phyloP scores from a whole-genome alignment of 2,888 invertebrate genomes.

The Hemaris fuciformis region DNA sequence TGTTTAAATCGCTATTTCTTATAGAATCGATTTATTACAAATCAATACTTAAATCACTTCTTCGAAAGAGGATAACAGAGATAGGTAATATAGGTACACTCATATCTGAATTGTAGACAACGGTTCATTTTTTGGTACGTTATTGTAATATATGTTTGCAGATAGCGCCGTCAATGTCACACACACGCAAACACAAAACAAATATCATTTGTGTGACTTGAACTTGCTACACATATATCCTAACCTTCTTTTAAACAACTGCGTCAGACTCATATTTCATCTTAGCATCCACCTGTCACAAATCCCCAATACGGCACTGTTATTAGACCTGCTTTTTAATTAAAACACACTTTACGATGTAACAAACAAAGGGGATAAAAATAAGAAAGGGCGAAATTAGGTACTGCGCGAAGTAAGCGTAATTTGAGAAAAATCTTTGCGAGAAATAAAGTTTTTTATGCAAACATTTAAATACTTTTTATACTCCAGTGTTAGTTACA shows the following conservation, averaged over 20 bases:
- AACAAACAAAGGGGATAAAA: not conserved
- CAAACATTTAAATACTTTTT: not conserved
- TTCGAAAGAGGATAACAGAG: not conserved
- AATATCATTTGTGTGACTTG: too few relatives aligned
- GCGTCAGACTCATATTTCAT: too few relatives aligned
- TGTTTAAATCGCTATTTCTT: not conserved
- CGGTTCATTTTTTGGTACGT: too few relatives aligned
- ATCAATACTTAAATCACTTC: not conserved
- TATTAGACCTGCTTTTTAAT: not conserved
- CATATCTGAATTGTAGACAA: too few relatives aligned
- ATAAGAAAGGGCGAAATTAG: not conserved
- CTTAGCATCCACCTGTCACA: not conserved
- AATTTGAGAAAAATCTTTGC: not conserved
- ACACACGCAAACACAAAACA: too few relatives aligned
- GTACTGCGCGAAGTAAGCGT: not conserved
- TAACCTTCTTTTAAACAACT: too few relatives aligned
- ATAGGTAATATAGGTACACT: too few relatives aligned
- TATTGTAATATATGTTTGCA: too few relatives aligned
- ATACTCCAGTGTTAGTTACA: not conserved
- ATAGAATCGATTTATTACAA: not conserved
- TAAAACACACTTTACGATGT: slow-evolving; percentile 2
- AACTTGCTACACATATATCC: too few relatives aligned
- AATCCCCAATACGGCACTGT: not conserved
- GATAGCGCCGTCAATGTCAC: too few relatives aligned
- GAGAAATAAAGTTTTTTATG: not conserved